Base-by-base conservation (phyloP, 2,113 vertebrate genomes). In the Gasterosteus aculeatus region DNA sequence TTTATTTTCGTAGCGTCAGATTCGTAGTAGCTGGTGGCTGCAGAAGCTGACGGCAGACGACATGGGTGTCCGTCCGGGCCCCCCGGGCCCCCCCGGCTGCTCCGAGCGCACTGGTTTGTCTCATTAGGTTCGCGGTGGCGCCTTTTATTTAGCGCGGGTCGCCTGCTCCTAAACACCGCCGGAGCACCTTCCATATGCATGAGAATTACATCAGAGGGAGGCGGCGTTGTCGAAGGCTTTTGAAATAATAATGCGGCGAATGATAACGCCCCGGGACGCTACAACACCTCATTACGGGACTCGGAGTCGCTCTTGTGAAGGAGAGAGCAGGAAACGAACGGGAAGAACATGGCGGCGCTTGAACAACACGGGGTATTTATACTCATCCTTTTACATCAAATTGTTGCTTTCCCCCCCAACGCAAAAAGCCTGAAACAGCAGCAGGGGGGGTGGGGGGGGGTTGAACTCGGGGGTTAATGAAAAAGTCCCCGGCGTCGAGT, bases 241-340 rank as follows among this genome's bases (percentile, higher is more conserved):
- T 92, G 89, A 93, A 92, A 89, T 92, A 93, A 92, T 93, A 92
- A 93, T 91, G 88, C 77, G 66, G 89, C 88, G 90, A 92, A 92
- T 90, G 91, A 92, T 91, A 91, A 90, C 83, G 92, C 92, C 92
- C 88, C 87, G 77, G 91, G 89, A 92, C 57, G 90, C 90, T 77
- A 85, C 92, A 86, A 87, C 89, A 89, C 87, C 87, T 88, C 92
- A 92, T 93, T 93, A 92, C 67, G 47, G 88, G n/a, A 54, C 90
- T 89, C 86, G 66, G 89, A 89, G 90, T 86, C 31, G 77, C 82
- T 80, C 80, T 73, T 72, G 76, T 76, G 82, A 89, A 83, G 78
- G 77, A 73, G 82, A 82, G 91, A 90, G 89, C 86, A 89, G 79
- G 76, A 39, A 84, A 77, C 77, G 81, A 91, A 86, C 72, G 84